phyloP scores from a whole-genome alignment of 2,797 vertebrate genomes.

The Microcaecilia unicolor region DNA sequence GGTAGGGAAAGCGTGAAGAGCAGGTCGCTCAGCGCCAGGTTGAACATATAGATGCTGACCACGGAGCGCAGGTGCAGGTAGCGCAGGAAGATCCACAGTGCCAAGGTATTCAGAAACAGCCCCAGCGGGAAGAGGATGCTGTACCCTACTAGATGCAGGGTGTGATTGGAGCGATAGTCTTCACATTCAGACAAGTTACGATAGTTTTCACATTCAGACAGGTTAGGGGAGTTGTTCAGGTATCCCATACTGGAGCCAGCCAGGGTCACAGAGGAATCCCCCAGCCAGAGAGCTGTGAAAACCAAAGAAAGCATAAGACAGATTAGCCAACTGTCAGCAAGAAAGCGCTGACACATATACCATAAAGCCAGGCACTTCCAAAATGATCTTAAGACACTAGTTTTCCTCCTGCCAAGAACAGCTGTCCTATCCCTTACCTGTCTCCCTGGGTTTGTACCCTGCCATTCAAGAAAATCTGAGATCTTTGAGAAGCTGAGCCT shows the following conservation, averaged over 20 bases:
- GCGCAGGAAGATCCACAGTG: slow-evolving; percentile 55
- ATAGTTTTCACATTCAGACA: slow-evolving; percentile 35
- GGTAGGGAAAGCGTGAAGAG: slow-evolving; percentile 59
- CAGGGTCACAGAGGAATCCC: no score
- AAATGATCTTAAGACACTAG: no score
- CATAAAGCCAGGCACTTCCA: no score
- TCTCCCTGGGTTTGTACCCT: no score
- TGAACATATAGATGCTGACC: slow-evolving; percentile 61
- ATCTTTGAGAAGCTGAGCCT: no score
- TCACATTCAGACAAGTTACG: slow-evolving; percentile 22
- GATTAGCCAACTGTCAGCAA: no score
- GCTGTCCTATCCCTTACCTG: no score
- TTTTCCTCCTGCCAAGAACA: no score
- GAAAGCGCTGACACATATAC: no score
- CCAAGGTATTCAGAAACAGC: slow-evolving; percentile 44
- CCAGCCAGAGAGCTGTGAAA: no score
- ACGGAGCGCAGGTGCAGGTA: slow-evolving; percentile 51
- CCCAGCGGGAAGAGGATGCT: slow-evolving; percentile 43
- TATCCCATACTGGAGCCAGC: slow-evolving; percentile 29
- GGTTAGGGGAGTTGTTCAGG: background rate
- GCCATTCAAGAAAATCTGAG: no score
- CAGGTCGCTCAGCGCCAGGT: slow-evolving; percentile 56
- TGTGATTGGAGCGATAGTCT: slow-evolving; percentile 37
- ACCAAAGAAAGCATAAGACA: no score
- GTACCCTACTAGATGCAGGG: slow-evolving; percentile 49